A percentile compares a stretch with the other conserved stretches of the same genome.
Evolutionary conservation across 2,113 vertebrate genomes (phyloP).

Genomic region (Miniopterus natalensis): DNA sequence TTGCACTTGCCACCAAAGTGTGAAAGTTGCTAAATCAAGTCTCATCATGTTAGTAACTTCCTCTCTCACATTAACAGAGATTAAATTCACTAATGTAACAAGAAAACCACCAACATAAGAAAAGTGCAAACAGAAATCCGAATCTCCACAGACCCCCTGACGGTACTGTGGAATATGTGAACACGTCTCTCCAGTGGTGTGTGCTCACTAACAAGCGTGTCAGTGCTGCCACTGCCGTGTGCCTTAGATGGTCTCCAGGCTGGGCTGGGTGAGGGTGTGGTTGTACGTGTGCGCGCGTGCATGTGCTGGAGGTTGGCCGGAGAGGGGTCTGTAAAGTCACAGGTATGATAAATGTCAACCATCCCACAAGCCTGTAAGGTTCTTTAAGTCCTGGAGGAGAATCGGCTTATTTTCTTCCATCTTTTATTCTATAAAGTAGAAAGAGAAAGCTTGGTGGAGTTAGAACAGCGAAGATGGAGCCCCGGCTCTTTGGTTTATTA

Average conservation of each 20-base stretch:
- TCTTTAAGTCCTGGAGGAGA: neutral
- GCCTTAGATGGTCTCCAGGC: constrained; percentile 55
- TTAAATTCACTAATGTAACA: constrained; percentile 89
- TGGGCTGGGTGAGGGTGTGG: neutral
- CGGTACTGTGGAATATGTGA: constrained; percentile 85
- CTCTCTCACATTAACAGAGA: constrained; percentile 88
- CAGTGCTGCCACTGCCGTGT: constrained; percentile 59
- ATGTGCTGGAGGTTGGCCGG: neutral
- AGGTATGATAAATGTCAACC: neutral
- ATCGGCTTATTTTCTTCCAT: neutral
- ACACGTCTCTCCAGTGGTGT: constrained; percentile 77
- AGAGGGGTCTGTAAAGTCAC: neutral
- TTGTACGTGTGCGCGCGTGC: neutral
- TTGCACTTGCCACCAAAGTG: constrained; percentile 86
- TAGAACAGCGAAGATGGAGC: neutral
- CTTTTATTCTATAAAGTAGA: neutral
- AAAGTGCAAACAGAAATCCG: constrained; percentile 85
- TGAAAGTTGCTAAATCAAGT: constrained; percentile 88
- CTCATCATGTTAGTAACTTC: constrained; percentile 90
- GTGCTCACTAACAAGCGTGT: constrained; percentile 73
- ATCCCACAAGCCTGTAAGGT: neutral
- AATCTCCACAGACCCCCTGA: constrained; percentile 85
- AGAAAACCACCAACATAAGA: constrained; percentile 86
- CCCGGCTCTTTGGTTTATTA: neutral
- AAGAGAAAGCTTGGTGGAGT: neutral